Evolutionary conservation across 1,140 invertebrate species (phyloP), one percentile per base, ranked within the genome.

Genomic region (Hesperophylax magnus): DNA sequence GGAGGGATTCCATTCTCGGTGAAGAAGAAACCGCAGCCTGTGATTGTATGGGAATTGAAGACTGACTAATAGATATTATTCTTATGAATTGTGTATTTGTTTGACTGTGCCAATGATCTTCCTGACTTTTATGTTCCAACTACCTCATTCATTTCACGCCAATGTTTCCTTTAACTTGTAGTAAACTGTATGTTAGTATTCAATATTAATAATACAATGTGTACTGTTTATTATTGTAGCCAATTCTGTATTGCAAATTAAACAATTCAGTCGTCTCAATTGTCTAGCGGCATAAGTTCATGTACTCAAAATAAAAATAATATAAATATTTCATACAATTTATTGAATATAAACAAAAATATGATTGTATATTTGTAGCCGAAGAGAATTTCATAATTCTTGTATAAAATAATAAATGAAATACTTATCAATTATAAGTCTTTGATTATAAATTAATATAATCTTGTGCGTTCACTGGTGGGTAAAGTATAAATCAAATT

Each of bases 1-100:
- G 89, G 88, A 24, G 88, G 89, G 53, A 82, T 88, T 52, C 88
- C 88, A 74, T 90, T 90, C 77, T 87, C 87, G 84, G 84, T 90
- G 24, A 75, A 86, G 7, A 83, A 88, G 65, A 87, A 86, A 78
- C 86, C 86, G 71, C 87, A 86, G 63, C 88, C 88, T 75, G 86
- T 86, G 18, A 81, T 90, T 61, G 85, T 87, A 76, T 90, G 89
- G 89, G 86, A 89, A 84, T 84, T 90, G 53, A 88, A 86, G 84
- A 88, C 86, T 87, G 86, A 87, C 34, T 8, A 8, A 39, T 39
- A 39, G 4, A 8, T 39, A 7, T 39, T 8, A 39, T 39, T 39
- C 34, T 39, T 39, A 8, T 3, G 34, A 8, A 39, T 39, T 39
- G 34, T 39, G 3, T 39, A 39, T 39, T 39, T 7, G 34, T 39